Evolutionary conservation across 2,797 vertebrate genomes (phyloP).

Genomic region (Picus viridis): DNA sequence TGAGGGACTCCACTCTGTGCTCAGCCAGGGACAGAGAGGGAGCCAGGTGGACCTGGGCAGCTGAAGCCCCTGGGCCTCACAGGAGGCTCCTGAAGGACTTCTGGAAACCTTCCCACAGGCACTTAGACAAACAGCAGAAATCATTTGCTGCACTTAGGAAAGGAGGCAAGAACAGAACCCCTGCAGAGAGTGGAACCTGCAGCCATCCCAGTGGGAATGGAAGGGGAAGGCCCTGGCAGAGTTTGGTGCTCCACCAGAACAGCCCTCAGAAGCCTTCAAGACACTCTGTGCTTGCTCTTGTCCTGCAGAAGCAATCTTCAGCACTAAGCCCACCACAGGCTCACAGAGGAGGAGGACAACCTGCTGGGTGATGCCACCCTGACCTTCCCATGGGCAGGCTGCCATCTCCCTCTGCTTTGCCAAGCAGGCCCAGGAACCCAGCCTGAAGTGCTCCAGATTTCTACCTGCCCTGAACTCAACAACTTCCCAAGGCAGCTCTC

Average conservation of each 20-base stretch:
- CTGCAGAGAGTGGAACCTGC: neutral
- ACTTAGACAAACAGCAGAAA: slow-evolving; percentile 5
- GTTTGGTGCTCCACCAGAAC: neutral
- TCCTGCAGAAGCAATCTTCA: neutral
- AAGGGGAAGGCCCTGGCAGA: neutral
- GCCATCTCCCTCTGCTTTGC: neutral
- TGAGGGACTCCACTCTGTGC: slow-evolving; percentile 1
- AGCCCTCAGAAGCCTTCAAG: neutral
- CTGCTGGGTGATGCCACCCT: neutral
- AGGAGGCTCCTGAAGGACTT: neutral
- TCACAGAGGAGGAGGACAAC: neutral
- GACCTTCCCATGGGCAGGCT: neutral
- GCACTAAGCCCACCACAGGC: neutral
- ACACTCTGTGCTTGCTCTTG: neutral
- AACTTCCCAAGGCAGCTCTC: neutral
- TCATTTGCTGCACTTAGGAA: neutral
- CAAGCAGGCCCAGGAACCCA: neutral
- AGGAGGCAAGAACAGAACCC: neutral
- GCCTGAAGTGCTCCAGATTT: neutral
- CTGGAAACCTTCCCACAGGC: slow-evolving; percentile 26
- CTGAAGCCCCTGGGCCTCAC: neutral
- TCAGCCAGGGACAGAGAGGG: neutral
- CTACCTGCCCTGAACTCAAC: neutral
- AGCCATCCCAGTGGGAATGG: neutral
- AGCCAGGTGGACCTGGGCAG: neutral